phyloP scores from a whole-genome alignment of 2,888 invertebrate species.

The Kuschelorhynchus macadamiae region DNA sequence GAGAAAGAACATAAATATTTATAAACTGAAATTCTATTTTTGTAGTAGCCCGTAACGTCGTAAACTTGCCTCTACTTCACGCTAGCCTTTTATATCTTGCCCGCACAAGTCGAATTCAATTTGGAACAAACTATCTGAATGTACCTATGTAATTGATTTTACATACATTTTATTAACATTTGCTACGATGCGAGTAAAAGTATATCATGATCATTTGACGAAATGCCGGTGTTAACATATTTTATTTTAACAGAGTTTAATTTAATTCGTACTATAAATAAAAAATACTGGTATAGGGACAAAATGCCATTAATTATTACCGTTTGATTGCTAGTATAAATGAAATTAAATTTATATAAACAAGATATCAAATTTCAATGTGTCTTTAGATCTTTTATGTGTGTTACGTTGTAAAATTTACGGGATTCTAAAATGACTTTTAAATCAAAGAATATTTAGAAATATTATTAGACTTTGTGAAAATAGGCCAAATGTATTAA shows the following conservation, averaged over 20 bases:
- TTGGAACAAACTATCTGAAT: constrained; percentile 18
- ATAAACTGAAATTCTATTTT: constrained; percentile 46
- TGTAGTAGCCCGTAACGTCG: constrained; percentile 30
- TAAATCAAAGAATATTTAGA: constrained; percentile 9
- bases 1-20: constrained; percentile 45
- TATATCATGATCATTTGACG: background rate
- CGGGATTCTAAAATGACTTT: constrained; percentile 1
- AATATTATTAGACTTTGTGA: background rate
- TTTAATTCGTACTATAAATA: constrained; percentile 18
- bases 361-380: constrained; percentile 9
- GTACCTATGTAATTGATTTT: constrained; percentile 30
- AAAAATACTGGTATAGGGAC: no score
- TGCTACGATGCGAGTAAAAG: background rate
- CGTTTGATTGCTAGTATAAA: constrained; percentile 9
- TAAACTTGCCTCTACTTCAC: constrained; percentile 39
- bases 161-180: constrained; percentile 23
- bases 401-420: constrained; percentile 14
- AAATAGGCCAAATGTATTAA: constrained; percentile 30
- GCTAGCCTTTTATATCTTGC: constrained; percentile 35
- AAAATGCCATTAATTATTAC: constrained; percentile 17
- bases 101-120: constrained; percentile 41
- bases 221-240: background rate
- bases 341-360: constrained; percentile 11
- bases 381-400: constrained; percentile 21
- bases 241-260: background rate